Evolutionary conservation across 1,140 invertebrate species (phyloP), one percentile per base, ranked within the genome.

Genomic region (Tenebrio molitor): DNA sequence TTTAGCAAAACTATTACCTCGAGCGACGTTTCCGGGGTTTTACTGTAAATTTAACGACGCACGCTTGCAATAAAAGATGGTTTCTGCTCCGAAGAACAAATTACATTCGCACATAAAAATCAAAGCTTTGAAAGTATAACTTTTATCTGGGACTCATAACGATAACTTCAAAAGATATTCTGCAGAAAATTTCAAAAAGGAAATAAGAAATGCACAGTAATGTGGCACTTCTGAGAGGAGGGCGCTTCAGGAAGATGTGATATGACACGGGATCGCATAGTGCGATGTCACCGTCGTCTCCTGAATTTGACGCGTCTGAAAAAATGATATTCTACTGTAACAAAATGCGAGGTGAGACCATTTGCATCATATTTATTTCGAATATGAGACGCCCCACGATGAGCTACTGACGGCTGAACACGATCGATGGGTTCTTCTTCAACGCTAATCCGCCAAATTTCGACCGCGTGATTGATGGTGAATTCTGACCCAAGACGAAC

Each of bases 121-220:
- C 42, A 46, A 46, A 46, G 42, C 42, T 46, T 46, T 46, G 42
- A 46, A 46, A 46, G 10, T 46, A 46, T 46, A 46, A 46, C 42
- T 15, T 46, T 46, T 46, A 46, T 46, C 42, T 46, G 42, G 14
- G 42, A 19, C 42, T 46, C 42, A 46, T 46, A 46, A 46, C 42
- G 42, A 46, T 46, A 46, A 46, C 42, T 46, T 46, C 42, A 46
- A 46, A 46, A 46, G 42, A 46, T 46, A 46, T 46, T 46, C 16
- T 46, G 42, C 42, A 46, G 42, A 46, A 46, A 46, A 46, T 46
- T 19, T 46, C 42, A 16, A 29, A 68, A 68, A 68, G 66, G 66
- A 68, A 46, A 50, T 68, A 68, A 21, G 42, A 50, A 68, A 68
- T 50, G 66, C 42, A 50, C 46, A 50, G 66, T 68, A 68, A 68